Conservation (phyloP, 2,113 vertebrate genomes). For the Calidris pugnax region DNA sequence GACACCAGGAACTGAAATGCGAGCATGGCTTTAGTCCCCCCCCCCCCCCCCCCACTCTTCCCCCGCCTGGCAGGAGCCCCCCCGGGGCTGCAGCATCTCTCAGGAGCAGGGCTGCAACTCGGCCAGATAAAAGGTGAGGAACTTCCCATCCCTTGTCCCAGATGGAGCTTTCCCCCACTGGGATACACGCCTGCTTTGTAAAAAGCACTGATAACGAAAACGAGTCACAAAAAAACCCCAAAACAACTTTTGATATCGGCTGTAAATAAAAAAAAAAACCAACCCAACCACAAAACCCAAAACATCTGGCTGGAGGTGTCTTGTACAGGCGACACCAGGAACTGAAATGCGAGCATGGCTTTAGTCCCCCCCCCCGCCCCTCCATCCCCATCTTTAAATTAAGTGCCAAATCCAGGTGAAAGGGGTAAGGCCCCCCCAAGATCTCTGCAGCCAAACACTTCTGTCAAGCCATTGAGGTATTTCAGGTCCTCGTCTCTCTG, state of each 20-base stretch:
- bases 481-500: background rate
- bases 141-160: background rate
- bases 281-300: background rate
- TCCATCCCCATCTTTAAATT: background rate
- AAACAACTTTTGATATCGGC: slow-evolving; percentile 42
- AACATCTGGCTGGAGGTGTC: slow-evolving; percentile 52
- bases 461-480: background rate
- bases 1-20: slow-evolving; percentile 30
- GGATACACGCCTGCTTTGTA: slow-evolving; percentile 59
- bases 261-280: background rate
- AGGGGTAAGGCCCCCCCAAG: background rate
- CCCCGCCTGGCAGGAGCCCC: too few species aligned
- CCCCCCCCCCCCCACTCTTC: background rate
- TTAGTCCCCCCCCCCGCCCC: background rate
- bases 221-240: slow-evolving; percentile 19
- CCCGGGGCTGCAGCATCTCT: background rate
- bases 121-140: background rate
- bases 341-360: slow-evolving; percentile 44
- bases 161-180: background rate
- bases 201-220: slow-evolving; percentile 66
- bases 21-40: slow-evolving; percentile 32
- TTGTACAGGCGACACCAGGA: slow-evolving; percentile 25
- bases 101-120: background rate
- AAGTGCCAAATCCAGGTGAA: slow-evolving; percentile 1
- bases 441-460: background rate